Evolutionary conservation across 1,140 invertebrate genomes (phyloP).

Genomic region (Drosophila mojavensis): DNA sequence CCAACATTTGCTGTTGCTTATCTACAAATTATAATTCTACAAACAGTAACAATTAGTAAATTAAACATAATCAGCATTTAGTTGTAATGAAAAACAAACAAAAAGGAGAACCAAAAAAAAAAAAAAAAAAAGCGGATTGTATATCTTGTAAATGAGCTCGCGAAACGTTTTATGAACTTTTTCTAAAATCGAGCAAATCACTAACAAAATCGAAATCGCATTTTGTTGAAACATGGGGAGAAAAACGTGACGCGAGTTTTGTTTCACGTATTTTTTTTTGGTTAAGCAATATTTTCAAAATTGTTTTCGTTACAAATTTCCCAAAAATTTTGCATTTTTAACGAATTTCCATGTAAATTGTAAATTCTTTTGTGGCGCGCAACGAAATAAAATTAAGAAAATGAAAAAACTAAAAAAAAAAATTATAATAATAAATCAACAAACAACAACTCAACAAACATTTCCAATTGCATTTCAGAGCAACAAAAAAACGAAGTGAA

Average conservation of each 20-base stretch:
- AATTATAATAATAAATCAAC: slow-evolving; percentile 12
- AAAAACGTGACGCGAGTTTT: slow-evolving; percentile 37
- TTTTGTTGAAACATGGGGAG: slow-evolving; percentile 29
- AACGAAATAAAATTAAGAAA: slow-evolving; percentile 37
- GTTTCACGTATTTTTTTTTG: slow-evolving; percentile 33
- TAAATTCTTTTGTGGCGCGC: slow-evolving; percentile 22
- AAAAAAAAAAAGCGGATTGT: slow-evolving; percentile 14
- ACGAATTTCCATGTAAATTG: not conserved
- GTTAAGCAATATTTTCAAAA: slow-evolving; percentile 17
- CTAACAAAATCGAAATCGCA: not conserved
- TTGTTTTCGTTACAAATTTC: slow-evolving; percentile 7
- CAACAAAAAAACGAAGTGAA: slow-evolving; percentile 38
- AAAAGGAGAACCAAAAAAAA: slow-evolving; percentile 8
- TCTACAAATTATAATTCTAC: slow-evolving; percentile 32
- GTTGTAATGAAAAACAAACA: slow-evolving; percentile 48
- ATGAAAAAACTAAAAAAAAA: slow-evolving; percentile 13
- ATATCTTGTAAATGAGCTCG: slow-evolving; percentile 46
- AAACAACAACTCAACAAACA: slow-evolving; percentile 30
- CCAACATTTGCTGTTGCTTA: slow-evolving; percentile 21
- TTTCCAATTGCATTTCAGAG: slow-evolving; percentile 70
- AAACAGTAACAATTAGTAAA: slow-evolving; percentile 60
- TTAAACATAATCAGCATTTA: slow-evolving; percentile 66
- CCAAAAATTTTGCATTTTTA: slow-evolving; percentile 10
- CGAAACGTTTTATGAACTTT: slow-evolving; percentile 43
- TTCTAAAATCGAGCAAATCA: not conserved